A percentile compares a stretch with the other conserved stretches of the same genome.
Conservation (phyloP, 2,888 invertebrate genomes). For the Autographa gamma region DNA sequence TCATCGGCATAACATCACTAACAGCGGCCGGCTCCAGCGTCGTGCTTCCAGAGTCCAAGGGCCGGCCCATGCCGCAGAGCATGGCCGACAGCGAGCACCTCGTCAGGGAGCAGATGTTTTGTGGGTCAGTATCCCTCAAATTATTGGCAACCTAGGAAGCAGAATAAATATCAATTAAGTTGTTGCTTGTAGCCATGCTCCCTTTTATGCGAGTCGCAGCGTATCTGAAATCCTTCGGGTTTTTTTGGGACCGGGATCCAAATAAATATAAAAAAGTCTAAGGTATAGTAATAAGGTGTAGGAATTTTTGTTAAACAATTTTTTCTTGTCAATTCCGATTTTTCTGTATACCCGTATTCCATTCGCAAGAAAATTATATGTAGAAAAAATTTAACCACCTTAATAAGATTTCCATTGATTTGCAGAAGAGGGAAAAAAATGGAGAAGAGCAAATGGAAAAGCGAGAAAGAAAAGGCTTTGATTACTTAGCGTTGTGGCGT, state of each 20-base stretch:
- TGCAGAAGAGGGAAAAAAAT: constrained; percentile 61
- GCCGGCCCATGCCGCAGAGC: constrained; percentile 81
- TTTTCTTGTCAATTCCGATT: no score
- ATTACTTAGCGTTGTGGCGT: constrained; percentile 33
- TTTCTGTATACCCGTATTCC: no score
- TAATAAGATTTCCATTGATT: constrained; percentile 12
- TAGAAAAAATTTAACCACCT: no score
- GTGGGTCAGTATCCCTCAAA: constrained; percentile 66
- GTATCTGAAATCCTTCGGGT: no score
- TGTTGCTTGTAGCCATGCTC: no score
- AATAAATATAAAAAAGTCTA: no score
- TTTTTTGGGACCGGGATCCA: no score
- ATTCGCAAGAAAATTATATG: no score
- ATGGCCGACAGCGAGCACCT: constrained; percentile 79
- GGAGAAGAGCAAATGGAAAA: constrained; percentile 62
- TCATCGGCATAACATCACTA: constrained; percentile 71
- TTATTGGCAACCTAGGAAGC: background rate
- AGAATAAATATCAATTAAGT: no score
- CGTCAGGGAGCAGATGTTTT: constrained; percentile 70
- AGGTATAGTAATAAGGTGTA: no score
- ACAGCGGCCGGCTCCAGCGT: constrained; percentile 67
- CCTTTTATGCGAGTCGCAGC: no score
- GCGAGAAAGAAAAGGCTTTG: constrained; percentile 60
- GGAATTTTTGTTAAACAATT: no score
- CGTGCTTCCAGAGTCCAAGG: constrained; percentile 78